These are phyloP conservation scores for Heliothis peltigera DNA, from an alignment of 2,888 invertebrate genomes.

Conservation along the genomic window DNA sequence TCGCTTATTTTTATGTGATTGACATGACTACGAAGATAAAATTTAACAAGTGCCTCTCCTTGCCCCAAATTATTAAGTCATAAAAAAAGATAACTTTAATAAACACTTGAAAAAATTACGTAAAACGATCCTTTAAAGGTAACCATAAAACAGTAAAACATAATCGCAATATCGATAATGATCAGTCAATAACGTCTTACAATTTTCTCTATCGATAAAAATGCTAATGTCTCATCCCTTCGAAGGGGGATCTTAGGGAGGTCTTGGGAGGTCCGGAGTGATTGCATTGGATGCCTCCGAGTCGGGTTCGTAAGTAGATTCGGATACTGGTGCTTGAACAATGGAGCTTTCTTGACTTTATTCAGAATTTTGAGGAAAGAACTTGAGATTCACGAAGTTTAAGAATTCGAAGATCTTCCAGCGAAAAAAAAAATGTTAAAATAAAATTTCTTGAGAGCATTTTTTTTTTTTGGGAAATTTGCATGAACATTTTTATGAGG, in stretches of 20 bases:
- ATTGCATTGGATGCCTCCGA: conserved; percentile 80
- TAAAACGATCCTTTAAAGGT: conserved; percentile 1
- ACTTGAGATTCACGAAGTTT: conserved; percentile 59
- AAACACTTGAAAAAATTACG: background rate
- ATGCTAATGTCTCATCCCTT: conserved; percentile 84
- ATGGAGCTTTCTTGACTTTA: conserved; percentile 70
- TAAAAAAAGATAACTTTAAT: background rate
- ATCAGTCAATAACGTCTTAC: conserved; percentile 70
- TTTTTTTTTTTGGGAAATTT: conserved; percentile 27
- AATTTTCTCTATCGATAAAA: conserved; percentile 84
- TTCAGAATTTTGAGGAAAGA: conserved; percentile 60
- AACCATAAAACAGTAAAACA: conserved; percentile 43
- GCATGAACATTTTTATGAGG: conserved; percentile 22
- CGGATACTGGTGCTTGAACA: conserved; percentile 69
- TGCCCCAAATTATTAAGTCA: background rate
- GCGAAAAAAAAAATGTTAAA: conserved; percentile 42
- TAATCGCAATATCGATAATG: conserved; percentile 61
- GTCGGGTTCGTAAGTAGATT: conserved; percentile 69
- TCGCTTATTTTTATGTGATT: no score
- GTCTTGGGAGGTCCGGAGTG: conserved; percentile 73
- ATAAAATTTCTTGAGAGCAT: conserved; percentile 2
- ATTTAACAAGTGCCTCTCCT: background rate
- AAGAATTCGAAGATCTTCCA: conserved; percentile 45
- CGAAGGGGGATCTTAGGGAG: conserved; percentile 43
- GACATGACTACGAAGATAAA: background rate